A percentile compares a stretch with the other conserved stretches of the same genome.
These are phyloP conservation scores for Xylophagus ater DNA, from an alignment of 2,888 invertebrate genomes.

Conservation along the genomic window DNA sequence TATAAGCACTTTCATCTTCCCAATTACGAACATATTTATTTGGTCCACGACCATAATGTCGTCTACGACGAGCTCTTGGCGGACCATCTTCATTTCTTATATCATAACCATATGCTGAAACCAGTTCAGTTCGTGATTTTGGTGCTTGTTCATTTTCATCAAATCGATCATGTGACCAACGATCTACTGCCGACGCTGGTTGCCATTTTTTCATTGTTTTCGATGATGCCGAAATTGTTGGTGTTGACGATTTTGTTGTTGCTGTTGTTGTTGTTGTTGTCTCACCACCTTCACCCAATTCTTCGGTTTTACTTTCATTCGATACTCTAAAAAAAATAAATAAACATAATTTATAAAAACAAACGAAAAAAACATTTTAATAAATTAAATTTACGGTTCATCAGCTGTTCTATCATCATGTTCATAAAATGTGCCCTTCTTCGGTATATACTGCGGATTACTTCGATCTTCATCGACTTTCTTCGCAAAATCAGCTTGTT, in stretches of 20 bases:
- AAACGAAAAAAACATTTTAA: neutral
- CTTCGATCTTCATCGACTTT: slow-evolving; percentile 87
- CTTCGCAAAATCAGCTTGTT: slow-evolving; percentile 49
- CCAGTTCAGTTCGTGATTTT: slow-evolving; percentile 73
- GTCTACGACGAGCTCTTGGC: slow-evolving; percentile 72
- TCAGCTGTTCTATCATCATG: slow-evolving; percentile 84
- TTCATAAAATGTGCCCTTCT: slow-evolving; percentile 91
- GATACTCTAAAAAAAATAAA: slow-evolving; percentile 25
- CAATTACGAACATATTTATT: slow-evolving; percentile 86
- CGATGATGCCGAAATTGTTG: slow-evolving; percentile 32
- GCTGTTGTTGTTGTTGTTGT: slow-evolving; percentile 23
- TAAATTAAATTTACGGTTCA: slow-evolving; percentile 42
- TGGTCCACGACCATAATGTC: slow-evolving; percentile 82
- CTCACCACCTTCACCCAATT: slow-evolving; percentile 36
- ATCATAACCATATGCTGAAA: slow-evolving; percentile 82
- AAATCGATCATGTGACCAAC: slow-evolving; percentile 76
- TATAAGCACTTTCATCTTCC: slow-evolving; percentile 87
- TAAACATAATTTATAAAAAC: neutral
- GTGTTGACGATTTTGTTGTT: slow-evolving; percentile 22
- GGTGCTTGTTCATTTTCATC: slow-evolving; percentile 56
- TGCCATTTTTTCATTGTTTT: slow-evolving; percentile 39
- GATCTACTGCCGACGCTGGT: slow-evolving; percentile 42
- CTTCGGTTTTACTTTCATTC: slow-evolving; percentile 25
- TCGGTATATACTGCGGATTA: slow-evolving; percentile 95
- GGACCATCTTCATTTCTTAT: slow-evolving; percentile 86